Base-by-base conservation (phyloP, 2,113 vertebrate species). In the Odontophorus gujanensis region DNA sequence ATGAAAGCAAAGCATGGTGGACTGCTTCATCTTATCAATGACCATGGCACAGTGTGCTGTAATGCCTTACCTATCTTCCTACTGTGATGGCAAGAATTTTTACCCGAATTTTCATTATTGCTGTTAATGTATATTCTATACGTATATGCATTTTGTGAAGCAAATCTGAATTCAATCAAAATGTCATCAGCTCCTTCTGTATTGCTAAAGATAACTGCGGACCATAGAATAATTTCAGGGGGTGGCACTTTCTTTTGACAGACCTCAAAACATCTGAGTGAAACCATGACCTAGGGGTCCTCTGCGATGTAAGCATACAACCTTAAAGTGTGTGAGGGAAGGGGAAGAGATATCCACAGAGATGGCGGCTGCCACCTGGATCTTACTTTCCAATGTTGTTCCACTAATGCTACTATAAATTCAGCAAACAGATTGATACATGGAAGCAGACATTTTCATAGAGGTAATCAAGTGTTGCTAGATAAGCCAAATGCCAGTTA, bases 111-210 rank as follows among this genome's bases (percentile, higher is more conserved):
- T 88, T 77, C 79, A 53, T 87, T 71, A 87, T 45, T 50, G 24
- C 34, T 72, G 40, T 48, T 85, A 80, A 18, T 91, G 63, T 40
- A 40, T 40, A 40, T 40, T 40, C 11, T 40, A 40, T 40, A 40
- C 12, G 12, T 40, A 40, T 40, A 40, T 40, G 50, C 78, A 83
- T 85, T 75, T 89, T 83, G 43, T 61, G 47, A 83, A 84, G 80
- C 48, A 16, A 53, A 53, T 53, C 51, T 53, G 26, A 30, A 53
- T 53, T 15, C 15, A 87, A 89, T 82, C 80, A 89, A 95, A 96
- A 92, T 55, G 61, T 91, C 89, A 93, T 40, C 67, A 92, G 50
- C 13, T 89, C 24, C 45, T 77, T 90, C 79, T 91, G 81, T 78
- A 78, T 62, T 1, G 2, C 68, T 91, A 53, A 89, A 94, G 38